These are phyloP conservation scores for Anguilla rostrata DNA, from an alignment of 2,113 vertebrate species.

Conservation along the genomic window DNA sequence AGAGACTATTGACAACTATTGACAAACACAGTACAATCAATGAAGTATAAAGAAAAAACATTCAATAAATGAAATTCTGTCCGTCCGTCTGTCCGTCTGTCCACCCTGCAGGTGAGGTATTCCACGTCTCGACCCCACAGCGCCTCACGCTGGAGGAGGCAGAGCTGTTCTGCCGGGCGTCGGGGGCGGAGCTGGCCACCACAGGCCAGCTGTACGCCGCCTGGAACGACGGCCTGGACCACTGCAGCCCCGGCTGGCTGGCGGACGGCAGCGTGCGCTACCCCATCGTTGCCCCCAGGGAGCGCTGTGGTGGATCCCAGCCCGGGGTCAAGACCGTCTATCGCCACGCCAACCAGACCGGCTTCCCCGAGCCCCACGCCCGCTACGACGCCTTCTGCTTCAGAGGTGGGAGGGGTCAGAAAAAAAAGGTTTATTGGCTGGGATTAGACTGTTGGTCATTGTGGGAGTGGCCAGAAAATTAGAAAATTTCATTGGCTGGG, in stretches of 20 bases:
- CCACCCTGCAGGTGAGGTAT: slow-evolving; percentile 74
- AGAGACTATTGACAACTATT: no score
- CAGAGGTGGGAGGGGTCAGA: slow-evolving; percentile 69
- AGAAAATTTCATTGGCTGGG: no score
- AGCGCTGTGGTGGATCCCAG: slow-evolving; percentile 62
- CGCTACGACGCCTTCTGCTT: slow-evolving; percentile 91
- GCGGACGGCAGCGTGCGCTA: slow-evolving; percentile 87
- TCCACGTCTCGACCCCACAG: slow-evolving; percentile 69
- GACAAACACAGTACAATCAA: no score
- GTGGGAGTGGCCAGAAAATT: no score
- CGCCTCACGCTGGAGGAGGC: slow-evolving; percentile 84
- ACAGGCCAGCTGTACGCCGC: slow-evolving; percentile 85
- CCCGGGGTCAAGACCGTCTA: slow-evolving; percentile 85
- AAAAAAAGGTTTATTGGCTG: no score
- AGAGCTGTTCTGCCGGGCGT: slow-evolving; percentile 65
- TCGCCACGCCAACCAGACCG: slow-evolving; percentile 81
- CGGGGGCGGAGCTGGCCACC: slow-evolving; percentile 76
- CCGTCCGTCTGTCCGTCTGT: not conserved
- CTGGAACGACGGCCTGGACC: slow-evolving; percentile 83
- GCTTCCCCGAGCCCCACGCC: slow-evolving; percentile 79
- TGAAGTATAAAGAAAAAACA: no score
- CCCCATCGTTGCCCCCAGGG: slow-evolving; percentile 75
- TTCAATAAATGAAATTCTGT: no score
- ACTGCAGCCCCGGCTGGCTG: slow-evolving; percentile 87
- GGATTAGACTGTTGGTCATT: no score